These are phyloP conservation scores for Drosophila quinaria DNA, from an alignment of 2,888 invertebrate genomes.

Conservation along the genomic window DNA sequence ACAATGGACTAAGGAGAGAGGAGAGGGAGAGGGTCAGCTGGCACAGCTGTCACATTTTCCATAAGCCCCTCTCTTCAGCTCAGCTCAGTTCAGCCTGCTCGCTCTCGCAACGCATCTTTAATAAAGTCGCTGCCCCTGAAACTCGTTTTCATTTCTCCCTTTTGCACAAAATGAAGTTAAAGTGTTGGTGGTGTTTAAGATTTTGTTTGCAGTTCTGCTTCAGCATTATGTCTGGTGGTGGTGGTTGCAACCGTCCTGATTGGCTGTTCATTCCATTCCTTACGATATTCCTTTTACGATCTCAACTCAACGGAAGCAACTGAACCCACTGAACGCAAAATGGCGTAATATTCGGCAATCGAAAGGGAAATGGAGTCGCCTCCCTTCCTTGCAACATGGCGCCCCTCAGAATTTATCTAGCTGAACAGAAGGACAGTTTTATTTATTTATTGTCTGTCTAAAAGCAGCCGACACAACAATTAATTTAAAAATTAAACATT, in stretches of 20 bases:
- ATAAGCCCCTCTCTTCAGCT: conserved; percentile 48
- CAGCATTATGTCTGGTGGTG: conserved; percentile 38
- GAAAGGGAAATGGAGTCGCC: conserved; percentile 14
- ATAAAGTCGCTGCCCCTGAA: conserved; percentile 60
- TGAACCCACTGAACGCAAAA: conserved; percentile 42
- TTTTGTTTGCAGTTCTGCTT: conserved; percentile 3
- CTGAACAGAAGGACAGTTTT: background rate
- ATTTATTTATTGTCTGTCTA: too few species aligned
- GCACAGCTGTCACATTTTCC: conserved; percentile 78
- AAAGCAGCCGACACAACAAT: too few species aligned
- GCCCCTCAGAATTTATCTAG: background rate
- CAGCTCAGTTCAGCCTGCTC: background rate
- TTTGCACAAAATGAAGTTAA: conserved; percentile 73
- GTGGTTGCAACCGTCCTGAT: conserved; percentile 35
- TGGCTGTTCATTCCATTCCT: conserved; percentile 28
- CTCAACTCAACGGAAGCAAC: conserved; percentile 15
- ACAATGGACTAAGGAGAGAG: conserved; percentile 12
- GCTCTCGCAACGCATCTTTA: conserved; percentile 43
- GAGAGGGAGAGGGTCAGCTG: conserved; percentile 65
- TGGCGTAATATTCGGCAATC: conserved; percentile 63
- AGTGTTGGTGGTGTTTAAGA: conserved; percentile 32
- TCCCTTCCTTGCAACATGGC: conserved; percentile 30
- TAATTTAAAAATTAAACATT: too few species aligned
- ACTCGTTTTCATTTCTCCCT: conserved; percentile 56
- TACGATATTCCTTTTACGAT: conserved; percentile 50